Evolutionary conservation across 2,113 vertebrate species (phyloP), one percentile per base, ranked within the genome.

Genomic region (Sitta europaea): DNA sequence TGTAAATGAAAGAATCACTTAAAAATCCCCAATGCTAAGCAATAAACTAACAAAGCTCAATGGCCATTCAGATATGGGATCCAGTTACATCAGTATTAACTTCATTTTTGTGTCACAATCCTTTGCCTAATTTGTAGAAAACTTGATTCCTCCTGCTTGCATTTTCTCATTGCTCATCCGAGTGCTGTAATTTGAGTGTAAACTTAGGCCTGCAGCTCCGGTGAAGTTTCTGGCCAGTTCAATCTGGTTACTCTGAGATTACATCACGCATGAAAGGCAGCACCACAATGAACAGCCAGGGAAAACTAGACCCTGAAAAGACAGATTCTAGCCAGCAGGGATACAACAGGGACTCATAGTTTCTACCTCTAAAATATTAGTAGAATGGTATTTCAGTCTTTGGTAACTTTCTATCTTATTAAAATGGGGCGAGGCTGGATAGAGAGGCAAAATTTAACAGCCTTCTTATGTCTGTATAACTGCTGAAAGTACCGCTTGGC

Each of bases 231-330:
- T 57, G 98, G 98, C 98, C 98, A 98, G 98, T 99, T 99, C 96
- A 97, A 98, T 98, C 98, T 99, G 98, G 98, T 99, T 98, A 94
- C 96, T 97, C 97, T 85, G 72, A 97, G 97, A 97, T 99, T 98
- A 98, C 98, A 98, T 99, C 98, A 98, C 96, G 18, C 59, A 21
- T 33, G 6, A 95, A 68, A 97, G 86, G 95, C 97, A 96, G 97
- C 73, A 91, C 97, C 97, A 97, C 97, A 76, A 87, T 86, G 84
- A 86, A 33, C 47, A 63, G 55, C 25, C 38, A 27, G 36, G 36
- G 28, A 51, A 74, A 82, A 66, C 53, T 42, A 68, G 47, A 84
- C 48, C 43, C 79, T 67, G 76, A 65, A 92, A 76, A 86, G 58
- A n/a, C 8, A 33, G 42, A 70, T 53, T 80, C 43, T 91, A 65